Evolutionary conservation across 2,797 vertebrate genomes (phyloP).

Genomic region (Lutjanus campechanus): DNA sequence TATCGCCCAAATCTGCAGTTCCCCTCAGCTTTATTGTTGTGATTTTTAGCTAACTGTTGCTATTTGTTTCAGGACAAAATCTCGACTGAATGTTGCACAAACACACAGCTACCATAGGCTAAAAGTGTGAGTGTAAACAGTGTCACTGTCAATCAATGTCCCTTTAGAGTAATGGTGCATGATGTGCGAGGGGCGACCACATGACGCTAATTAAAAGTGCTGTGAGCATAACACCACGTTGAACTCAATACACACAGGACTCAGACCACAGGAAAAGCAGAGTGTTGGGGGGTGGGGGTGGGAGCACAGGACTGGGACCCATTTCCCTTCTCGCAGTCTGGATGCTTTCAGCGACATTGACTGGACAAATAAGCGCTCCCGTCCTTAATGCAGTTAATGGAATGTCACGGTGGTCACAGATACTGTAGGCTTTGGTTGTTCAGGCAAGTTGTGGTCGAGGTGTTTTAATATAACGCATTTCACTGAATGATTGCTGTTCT

Average conservation of each 20-base stretch:
- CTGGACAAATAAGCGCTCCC: conserved; percentile 75
- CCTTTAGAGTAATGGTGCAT: conserved; percentile 84
- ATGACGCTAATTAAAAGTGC: conserved; percentile 86
- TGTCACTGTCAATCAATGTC: conserved; percentile 81
- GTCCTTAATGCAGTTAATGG: conserved; percentile 76
- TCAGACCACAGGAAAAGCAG: conserved; percentile 65
- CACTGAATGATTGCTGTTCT: not conserved
- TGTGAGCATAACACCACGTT: conserved; percentile 75
- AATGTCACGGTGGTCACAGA: conserved; percentile 72
- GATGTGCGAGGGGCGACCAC: conserved; percentile 80
- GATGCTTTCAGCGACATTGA: conserved; percentile 82
- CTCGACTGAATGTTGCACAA: not conserved
- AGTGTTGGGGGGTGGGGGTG: conserved; percentile 36
- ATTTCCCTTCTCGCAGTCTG: conserved; percentile 61
- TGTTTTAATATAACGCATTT: conserved; percentile 57
- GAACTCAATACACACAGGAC: conserved; percentile 75
- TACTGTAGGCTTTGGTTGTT: conserved; percentile 66
- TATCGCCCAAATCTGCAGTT: not conserved
- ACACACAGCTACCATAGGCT: conserved; percentile 25
- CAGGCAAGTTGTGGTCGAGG: conserved; percentile 40
- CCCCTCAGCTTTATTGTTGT: not conserved
- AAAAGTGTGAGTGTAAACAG: conserved; percentile 59
- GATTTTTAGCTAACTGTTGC: not conserved
- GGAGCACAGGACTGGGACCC: conserved; percentile 42
- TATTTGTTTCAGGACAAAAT: not conserved